Conservation (phyloP, 1,140 invertebrate species). For the Protaetia brevitarsis region DNA sequence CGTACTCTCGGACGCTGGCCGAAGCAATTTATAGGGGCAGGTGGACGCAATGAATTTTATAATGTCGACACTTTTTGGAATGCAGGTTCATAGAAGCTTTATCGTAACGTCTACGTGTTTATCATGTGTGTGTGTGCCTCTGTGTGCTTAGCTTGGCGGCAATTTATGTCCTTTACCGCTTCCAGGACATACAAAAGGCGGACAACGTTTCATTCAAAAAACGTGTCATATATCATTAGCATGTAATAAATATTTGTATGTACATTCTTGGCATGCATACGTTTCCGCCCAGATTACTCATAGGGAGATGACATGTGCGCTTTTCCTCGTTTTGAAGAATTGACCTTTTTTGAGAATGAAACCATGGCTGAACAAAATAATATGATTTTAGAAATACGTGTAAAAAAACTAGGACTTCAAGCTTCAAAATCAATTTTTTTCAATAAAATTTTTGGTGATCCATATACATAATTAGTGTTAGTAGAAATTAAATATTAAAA, state of each 20-base stretch:
- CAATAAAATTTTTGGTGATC: no score
- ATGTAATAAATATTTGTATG: conserved; percentile 1
- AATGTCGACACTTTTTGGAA: not conserved
- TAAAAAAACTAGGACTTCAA: no score
- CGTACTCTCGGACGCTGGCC: not conserved
- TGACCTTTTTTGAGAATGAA: no score
- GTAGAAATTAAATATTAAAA: no score
- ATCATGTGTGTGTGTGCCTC: not conserved
- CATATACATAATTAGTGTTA: no score
- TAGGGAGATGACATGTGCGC: no score
- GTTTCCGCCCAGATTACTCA: no score
- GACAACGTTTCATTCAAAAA: not conserved
- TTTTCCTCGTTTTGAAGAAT: no score
- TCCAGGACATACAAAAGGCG: not conserved
- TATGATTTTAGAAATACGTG: no score
- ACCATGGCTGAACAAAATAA: no score
- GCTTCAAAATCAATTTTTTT: no score
- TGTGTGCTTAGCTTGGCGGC: not conserved
- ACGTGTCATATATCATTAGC: not conserved
- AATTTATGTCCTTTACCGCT: not conserved
- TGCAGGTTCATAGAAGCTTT: conserved; percentile 2
- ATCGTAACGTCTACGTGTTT: not conserved
- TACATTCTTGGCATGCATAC: no score
- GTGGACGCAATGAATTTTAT: conserved; percentile 12
- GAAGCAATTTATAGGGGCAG: not conserved